These are phyloP conservation scores for Perognathus longimembris DNA, from an alignment of 2,113 vertebrate genomes.

Conservation along the genomic window DNA sequence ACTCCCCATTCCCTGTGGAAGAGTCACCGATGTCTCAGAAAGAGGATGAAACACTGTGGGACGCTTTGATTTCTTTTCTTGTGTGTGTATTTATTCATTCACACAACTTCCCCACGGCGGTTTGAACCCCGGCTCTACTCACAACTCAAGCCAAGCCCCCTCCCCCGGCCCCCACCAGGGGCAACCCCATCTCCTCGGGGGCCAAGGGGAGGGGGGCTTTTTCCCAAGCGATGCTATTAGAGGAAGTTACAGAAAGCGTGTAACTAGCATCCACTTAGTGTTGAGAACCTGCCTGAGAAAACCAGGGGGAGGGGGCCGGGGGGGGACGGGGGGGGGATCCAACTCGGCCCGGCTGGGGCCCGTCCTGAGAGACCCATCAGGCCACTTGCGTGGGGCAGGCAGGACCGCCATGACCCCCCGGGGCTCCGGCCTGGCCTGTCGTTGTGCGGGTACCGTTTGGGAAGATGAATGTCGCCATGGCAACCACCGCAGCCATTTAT, in stretches of 20 bases:
- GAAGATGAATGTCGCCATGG: slow-evolving; percentile 85
- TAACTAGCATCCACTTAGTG: not conserved
- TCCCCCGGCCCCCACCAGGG: too few species aligned
- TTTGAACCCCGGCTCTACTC: too few species aligned
- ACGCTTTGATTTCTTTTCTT: not conserved
- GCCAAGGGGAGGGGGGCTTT: not conserved
- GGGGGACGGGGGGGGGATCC: too few species aligned
- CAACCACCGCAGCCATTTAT: slow-evolving; percentile 87
- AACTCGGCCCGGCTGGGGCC: slow-evolving; percentile 45
- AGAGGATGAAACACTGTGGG: not conserved
- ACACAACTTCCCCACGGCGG: too few species aligned
- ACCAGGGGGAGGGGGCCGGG: not conserved
- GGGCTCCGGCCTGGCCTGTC: too few species aligned
- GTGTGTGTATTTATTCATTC: too few species aligned
- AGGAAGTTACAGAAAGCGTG: not conserved
- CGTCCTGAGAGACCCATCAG: not conserved
- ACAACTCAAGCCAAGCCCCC: not conserved
- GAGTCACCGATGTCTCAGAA: not conserved
- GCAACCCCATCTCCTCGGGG: not conserved
- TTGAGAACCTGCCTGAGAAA: slow-evolving; percentile 2
- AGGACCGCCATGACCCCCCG: too few species aligned
- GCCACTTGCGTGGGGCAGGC: not conserved
- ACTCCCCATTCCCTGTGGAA: too few species aligned
- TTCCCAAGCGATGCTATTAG: not conserved
- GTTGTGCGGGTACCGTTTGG: slow-evolving; percentile 67